Evolutionary conservation across 64 coral and sea anemone genomes (phyloP), one percentile per base, ranked within the genome.

Genomic region (Montipora cactus): DNA sequence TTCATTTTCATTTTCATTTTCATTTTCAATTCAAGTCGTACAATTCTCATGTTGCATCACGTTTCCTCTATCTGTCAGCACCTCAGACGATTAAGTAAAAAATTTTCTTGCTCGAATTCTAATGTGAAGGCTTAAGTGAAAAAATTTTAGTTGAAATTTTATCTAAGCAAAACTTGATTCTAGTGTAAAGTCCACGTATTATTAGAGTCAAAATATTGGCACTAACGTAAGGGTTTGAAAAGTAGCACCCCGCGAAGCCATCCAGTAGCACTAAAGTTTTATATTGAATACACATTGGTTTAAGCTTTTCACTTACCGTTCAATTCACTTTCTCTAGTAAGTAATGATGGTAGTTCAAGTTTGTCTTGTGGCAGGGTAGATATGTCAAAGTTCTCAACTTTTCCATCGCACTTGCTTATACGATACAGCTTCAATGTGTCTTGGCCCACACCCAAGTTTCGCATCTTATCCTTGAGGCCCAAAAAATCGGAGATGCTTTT

Each of bases 31-130:
- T 48, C 53, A 88, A 48, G 75, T 10, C 59, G 59, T 62, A 62
- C 59, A 62, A 62, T 62, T 88, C 87, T 88, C 70, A 88, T 88
- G 85, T 75, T 72, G 70, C 69, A 88, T 88, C 84, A 87, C 70
- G 50, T 88, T 88, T 76, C 87, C 87, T 88, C 71, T 25, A 88
- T 88, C 87, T 88, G 87, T 88, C 70, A 88, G 87, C 69, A 88
- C 87, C 87, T 88, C 71, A 87, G 84, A 87, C 67, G 67, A 87
- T 88, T 88, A 71, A 88, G 85, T 88, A 75, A 74, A 88, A 88
- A 3, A 88, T 88, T 87, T 87, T 20, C 84, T 87, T 87, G 84
- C 84, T 74, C 83, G 83, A 88, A 88, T 87, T 87, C 84, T 87
- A 87, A 87, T 88, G 85, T 88, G 58, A 18, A 69, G 16, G 19